Base-by-base conservation (phyloP, 2,113 vertebrate genomes). In the Ornithorhynchus anatinus region DNA sequence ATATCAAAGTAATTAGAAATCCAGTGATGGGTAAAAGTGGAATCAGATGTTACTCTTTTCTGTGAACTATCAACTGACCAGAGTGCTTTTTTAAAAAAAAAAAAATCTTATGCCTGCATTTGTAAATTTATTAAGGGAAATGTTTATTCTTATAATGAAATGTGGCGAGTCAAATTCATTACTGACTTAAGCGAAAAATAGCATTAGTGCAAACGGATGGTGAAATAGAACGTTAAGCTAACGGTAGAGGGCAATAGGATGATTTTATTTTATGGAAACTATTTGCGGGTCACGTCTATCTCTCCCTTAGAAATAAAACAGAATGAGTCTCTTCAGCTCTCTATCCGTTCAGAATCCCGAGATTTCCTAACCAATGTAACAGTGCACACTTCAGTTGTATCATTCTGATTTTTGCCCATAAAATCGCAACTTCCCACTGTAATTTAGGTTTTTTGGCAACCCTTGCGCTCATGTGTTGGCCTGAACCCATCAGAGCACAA, bases 1-100 rank as follows among this genome's bases (percentile, higher is more conserved):
- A 14, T 22, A 42, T 78, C 59, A 75, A 38, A 69, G 64, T 45
- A 79, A 72, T 69, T 62, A 75, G 79, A 76, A 19, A 31, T 39
- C 59, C 53, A 33, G 32, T 12, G 43, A 58, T 44, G 59, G 27
- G 57, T 15, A 7, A 59, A 67, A 81, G 53, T 27, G 48, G 5
- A 75, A 68, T 68, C 75, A 72, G 69, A 74, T 81, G 27, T 7
- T 44, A 4, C 13, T 20, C 59, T 75, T 81, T 72, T 15, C 36
- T 62, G 5, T 57, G 25, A 62, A 29, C 57, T 48, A 31, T 59
- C 1, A 79, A 31, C 5, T 42, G 59, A 23, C 43, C 68, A 70
- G 31, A 67, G 64, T 48, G 64, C 11, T 59, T 72, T 38, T 67
- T 53, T 58, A 70, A n/a, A n/a, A n/a, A n/a, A n/a, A n/a, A n/a